Conservation (phyloP, 2,113 vertebrate genomes). For the Phainopepla nitens region DNA sequence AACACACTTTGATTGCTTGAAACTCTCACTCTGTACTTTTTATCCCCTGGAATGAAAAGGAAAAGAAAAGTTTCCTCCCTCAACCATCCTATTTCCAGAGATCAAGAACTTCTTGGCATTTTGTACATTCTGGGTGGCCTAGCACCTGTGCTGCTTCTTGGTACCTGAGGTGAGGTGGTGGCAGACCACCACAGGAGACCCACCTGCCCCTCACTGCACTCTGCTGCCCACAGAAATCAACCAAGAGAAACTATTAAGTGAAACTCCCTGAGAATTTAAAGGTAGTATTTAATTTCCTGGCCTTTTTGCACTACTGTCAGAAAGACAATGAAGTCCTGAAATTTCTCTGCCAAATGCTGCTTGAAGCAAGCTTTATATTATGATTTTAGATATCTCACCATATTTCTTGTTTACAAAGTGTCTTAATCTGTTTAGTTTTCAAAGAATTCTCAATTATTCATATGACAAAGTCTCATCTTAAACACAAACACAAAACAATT, state of each 20-base stretch:
- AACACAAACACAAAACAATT: background rate
- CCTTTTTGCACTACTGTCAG: background rate
- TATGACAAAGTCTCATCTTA: background rate
- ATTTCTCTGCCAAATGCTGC: background rate
- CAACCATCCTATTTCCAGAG: background rate
- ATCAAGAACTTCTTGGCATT: background rate
- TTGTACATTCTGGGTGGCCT: background rate
- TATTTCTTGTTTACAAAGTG: background rate
- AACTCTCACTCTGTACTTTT: background rate
- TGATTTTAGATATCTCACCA: background rate
- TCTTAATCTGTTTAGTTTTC: background rate
- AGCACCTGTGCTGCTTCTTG: background rate
- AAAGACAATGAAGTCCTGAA: background rate
- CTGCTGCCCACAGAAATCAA: background rate
- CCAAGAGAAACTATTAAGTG: background rate
- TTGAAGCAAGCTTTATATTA: background rate
- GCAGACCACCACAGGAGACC: background rate
- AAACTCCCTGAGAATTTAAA: background rate
- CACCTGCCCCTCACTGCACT: background rate
- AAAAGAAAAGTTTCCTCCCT: background rate
- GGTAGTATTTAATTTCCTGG: background rate
- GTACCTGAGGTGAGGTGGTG: fast-evolving
- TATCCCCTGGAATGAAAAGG: background rate
- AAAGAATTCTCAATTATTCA: background rate
- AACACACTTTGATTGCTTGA: background rate